Evolutionary conservation across 2,797 vertebrate species (phyloP).

Genomic region (Mormyrus hasselquistii): DNA sequence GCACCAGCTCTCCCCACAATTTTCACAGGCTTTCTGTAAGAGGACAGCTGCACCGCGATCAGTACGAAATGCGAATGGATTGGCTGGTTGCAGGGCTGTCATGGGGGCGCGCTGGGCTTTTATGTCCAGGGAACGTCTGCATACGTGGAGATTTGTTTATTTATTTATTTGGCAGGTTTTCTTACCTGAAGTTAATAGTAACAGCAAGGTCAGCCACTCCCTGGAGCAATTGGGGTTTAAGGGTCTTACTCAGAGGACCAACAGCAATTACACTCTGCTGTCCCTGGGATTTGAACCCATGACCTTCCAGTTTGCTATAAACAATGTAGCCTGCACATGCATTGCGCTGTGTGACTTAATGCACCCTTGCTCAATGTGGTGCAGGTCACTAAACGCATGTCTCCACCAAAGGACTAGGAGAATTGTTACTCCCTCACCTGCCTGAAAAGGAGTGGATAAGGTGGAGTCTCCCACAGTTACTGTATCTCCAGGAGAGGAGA

Average conservation of each 20-base stretch:
- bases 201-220: not conserved
- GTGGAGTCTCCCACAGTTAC: not conserved
- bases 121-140: not conserved
- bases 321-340: not conserved
- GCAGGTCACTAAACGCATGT: not conserved
- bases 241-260: not conserved
- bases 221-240: not conserved
- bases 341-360: not conserved
- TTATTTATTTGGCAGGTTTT: not conserved
- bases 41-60: not conserved
- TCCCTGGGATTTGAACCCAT: not conserved
- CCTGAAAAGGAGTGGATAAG: not conserved
- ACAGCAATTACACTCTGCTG: not conserved
- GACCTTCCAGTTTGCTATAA: not conserved
- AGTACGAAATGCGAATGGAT: not conserved
- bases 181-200: not conserved
- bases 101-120: not conserved
- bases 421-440: not conserved
- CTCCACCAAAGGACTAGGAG: not conserved
- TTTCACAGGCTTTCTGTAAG: not conserved
- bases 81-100: not conserved
- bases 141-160: not conserved
- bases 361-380: not conserved
- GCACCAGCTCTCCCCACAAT: not conserved
- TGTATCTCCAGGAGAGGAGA: not conserved